Evolutionary conservation across 2,888 invertebrate genomes (phyloP), one percentile per base, ranked within the genome.

Genomic region (Xestia xanthographa): DNA sequence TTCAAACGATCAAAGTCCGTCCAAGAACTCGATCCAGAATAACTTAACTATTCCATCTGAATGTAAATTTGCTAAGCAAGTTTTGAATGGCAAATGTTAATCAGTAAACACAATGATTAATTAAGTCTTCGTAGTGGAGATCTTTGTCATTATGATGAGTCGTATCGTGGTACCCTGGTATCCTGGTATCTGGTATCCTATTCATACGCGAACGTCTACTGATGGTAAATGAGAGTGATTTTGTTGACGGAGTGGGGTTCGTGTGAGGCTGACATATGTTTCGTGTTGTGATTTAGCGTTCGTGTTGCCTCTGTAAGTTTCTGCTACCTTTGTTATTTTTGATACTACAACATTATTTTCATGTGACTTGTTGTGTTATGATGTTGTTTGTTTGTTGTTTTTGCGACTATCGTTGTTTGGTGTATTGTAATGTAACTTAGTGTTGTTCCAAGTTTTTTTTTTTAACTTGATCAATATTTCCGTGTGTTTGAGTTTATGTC

Each of bases 121-220:
- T 96, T 95, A 94, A 95, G 92, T 94, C 94, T 92, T 60, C 81
- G 90, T 77, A 89, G 91, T 89, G 89, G 90, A 90, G 92, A 93
- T 94, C 95, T 95, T 96, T 96, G 95, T 95, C 93, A 95, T 95
- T 95, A 92, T 94, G 94, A 95, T 95, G 93, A 95, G 93, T 81
- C 77, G 88, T 85, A 87, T 89, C 85, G 87, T 85, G 84, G 88
- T 86, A 83, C 88, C 86, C 89, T 90, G 43, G 88, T 84, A 86
- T 89, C 86, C 90, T 90, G 66, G 66, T 85, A 86, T 89, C 87
- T 90, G 48, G 88, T 86, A 86, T 89, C 87, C 91, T 90, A 92
- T 94, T 95, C 93, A 92, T 92, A 93, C 93, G 93, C 93, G 89
- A 93, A 93, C 89, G 84, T 87, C 89, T 88, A 87, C 65, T 79